Conservation (phyloP, 2,113 vertebrate species). For the Macquaria australasica region DNA sequence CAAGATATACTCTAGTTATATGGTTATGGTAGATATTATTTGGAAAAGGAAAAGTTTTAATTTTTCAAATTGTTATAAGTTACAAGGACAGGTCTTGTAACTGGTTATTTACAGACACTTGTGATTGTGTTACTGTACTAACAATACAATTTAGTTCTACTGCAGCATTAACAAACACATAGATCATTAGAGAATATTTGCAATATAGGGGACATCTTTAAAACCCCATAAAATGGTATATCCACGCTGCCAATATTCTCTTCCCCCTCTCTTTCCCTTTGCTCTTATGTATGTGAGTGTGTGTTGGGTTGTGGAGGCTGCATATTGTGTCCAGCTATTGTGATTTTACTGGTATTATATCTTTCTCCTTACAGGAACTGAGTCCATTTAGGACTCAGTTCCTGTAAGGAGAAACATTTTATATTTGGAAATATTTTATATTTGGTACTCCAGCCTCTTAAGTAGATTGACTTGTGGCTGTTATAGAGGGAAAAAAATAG, state of each 20-base stretch:
- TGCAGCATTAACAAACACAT: background rate
- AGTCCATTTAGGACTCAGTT: too few relatives aligned
- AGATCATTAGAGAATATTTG: background rate
- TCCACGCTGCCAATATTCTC: background rate
- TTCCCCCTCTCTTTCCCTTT: background rate
- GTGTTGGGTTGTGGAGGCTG: background rate
- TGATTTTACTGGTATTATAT: constrained; percentile 44
- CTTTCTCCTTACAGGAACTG: constrained; percentile 45
- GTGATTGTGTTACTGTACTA: background rate
- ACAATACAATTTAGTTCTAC: background rate
- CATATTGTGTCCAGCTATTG: constrained; percentile 25
- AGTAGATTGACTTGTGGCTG: constrained; percentile 74
- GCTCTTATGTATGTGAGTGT: background rate
- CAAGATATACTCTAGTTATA: too few relatives aligned
- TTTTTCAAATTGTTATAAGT: background rate
- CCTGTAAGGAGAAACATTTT: too few relatives aligned
- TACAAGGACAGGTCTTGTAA: background rate
- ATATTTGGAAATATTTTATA: constrained; percentile 57
- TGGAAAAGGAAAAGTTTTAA: background rate
- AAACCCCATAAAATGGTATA: background rate
- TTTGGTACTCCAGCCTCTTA: constrained; percentile 61
- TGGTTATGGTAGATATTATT: background rate
- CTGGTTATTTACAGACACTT: background rate
- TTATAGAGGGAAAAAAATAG: constrained; percentile 74
- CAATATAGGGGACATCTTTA: background rate